These are phyloP conservation scores for Gila robusta DNA, from an alignment of 2,797 vertebrate genomes.

Conservation along the genomic window DNA sequence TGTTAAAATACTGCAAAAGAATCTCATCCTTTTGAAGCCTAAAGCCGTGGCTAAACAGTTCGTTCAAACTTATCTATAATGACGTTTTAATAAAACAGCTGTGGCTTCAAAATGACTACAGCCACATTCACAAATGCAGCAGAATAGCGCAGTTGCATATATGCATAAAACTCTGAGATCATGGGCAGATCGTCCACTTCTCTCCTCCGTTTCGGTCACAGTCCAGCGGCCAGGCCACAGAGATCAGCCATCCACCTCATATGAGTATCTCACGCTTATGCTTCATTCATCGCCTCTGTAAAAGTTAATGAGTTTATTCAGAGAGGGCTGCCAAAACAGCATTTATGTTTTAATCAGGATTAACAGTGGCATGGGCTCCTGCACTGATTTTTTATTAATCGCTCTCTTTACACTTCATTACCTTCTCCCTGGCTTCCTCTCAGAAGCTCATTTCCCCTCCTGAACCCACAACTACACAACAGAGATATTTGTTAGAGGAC, in stretches of 20 bases:
- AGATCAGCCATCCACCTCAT: conserved; percentile 70
- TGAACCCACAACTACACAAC: conserved; percentile 39
- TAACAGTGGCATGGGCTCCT: conserved; percentile 70
- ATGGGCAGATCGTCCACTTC: neutral
- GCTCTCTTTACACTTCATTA: conserved; percentile 66
- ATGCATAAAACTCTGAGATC: conserved; percentile 16
- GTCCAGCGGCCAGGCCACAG: conserved; percentile 66
- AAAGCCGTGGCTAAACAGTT: neutral
- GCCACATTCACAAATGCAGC: conserved; percentile 12
- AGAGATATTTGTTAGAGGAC: conserved; percentile 49
- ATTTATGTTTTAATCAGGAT: conserved; percentile 83
- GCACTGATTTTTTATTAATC: conserved; percentile 74
- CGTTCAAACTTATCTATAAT: conserved; percentile 9
- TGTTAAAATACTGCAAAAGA: conserved; percentile 17
- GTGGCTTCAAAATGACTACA: neutral
- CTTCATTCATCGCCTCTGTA: conserved; percentile 86
- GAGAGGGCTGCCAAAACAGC: conserved; percentile 78
- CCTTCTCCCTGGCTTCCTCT: conserved; percentile 43
- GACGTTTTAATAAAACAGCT: conserved; percentile 8
- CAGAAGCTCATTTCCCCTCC: conserved; percentile 35
- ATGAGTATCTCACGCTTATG: conserved; percentile 82
- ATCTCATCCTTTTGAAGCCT: neutral
- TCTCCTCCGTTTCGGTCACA: conserved; percentile 34
- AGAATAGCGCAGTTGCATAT: neutral
- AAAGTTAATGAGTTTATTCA: conserved; percentile 90